These are phyloP conservation scores for Heteropelma amictum DNA, from an alignment of 2,888 invertebrate species.

Conservation along the genomic window DNA sequence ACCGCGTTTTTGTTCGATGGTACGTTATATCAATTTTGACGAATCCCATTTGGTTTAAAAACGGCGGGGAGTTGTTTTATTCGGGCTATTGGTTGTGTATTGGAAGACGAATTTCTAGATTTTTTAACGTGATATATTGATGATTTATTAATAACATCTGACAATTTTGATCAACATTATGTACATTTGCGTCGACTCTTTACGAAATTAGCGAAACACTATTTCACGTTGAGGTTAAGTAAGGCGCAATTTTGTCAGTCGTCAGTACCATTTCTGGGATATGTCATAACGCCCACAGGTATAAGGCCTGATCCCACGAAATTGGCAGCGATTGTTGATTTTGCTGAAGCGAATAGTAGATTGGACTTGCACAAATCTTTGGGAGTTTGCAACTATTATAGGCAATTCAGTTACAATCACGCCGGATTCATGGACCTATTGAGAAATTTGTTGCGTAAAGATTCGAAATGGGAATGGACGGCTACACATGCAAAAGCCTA, in stretches of 20 bases:
- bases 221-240: slow-evolving; percentile 55
- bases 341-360: slow-evolving; percentile 55
- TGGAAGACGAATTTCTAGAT: slow-evolving; percentile 61
- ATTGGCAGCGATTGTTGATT: slow-evolving; percentile 57
- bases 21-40: slow-evolving; percentile 61
- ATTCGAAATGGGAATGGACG: slow-evolving; percentile 42
- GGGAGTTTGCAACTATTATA: slow-evolving; percentile 34
- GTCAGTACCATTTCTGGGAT: slow-evolving; percentile 54
- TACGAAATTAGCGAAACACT: slow-evolving; percentile 43
- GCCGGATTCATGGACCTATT: slow-evolving; percentile 41
- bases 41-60: slow-evolving; percentile 66
- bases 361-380: slow-evolving; percentile 59
- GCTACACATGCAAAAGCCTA: slow-evolving; percentile 34
- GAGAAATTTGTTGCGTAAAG: slow-evolving; percentile 30
- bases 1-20: slow-evolving; percentile 60
- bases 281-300: slow-evolving; percentile 20
- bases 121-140: slow-evolving; percentile 65
- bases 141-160: slow-evolving; percentile 64
- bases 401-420: slow-evolving; percentile 26
- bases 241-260: slow-evolving; percentile 20
- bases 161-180: slow-evolving; percentile 59
- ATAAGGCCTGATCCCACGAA: slow-evolving; percentile 44
- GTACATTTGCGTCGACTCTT: slow-evolving; percentile 57
- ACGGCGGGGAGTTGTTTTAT: slow-evolving; percentile 60
- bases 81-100: slow-evolving; percentile 18